Evolutionary conservation across 2,888 invertebrate species (phyloP).

Genomic region (Leptopilina myrica): DNA sequence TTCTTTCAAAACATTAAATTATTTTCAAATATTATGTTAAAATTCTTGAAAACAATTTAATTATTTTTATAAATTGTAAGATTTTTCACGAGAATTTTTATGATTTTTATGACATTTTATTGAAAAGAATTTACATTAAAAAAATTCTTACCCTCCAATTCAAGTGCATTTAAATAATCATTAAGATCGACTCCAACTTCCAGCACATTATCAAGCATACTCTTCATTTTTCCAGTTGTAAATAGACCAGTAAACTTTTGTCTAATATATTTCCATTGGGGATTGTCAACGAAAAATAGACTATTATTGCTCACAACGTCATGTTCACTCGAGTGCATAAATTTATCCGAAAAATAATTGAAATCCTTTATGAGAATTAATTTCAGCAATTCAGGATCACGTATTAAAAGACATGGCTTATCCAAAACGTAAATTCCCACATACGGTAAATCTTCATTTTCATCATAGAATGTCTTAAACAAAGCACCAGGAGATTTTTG

Average conservation of each 20-base stretch:
- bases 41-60: too few species aligned
- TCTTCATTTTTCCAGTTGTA: conserved; percentile 70
- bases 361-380: conserved; percentile 77
- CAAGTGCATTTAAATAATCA: not conserved
- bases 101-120: too few species aligned
- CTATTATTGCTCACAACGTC: conserved; percentile 75
- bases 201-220: conserved; percentile 66
- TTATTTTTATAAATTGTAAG: too few species aligned
- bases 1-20: too few species aligned
- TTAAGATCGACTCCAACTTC: conserved; percentile 52
- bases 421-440: conserved; percentile 75
- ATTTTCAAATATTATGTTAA: too few species aligned
- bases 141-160: conserved; percentile 40
- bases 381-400: conserved; percentile 77
- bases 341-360: conserved; percentile 74
- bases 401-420: conserved; percentile 75
- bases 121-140: not conserved
- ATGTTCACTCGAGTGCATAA: conserved; percentile 64
- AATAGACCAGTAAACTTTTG: conserved; percentile 77
- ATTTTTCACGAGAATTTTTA: too few species aligned
- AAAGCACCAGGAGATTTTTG: conserved; percentile 69
- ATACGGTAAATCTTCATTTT: conserved; percentile 66
- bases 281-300: conserved; percentile 76
- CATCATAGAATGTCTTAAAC: conserved; percentile 72
- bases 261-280: conserved; percentile 76